Evolutionary conservation across 2,113 vertebrate genomes (phyloP).

Genomic region (Empidonax traillii): DNA sequence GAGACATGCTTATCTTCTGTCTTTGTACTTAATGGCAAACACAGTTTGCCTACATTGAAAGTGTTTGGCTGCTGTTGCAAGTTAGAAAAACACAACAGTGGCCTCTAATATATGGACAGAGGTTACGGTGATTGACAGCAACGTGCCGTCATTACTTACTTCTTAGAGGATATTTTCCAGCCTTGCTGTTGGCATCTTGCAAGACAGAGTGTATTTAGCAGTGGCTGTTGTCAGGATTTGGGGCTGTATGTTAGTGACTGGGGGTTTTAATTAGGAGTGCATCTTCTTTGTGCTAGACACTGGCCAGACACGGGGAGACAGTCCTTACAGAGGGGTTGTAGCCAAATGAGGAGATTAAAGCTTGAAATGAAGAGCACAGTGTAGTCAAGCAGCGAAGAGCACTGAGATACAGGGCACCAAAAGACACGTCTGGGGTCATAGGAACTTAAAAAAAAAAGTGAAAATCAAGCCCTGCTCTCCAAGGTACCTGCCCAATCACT

Average conservation of each 20-base stretch:
- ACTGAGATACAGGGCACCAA: not conserved
- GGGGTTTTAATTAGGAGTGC: not conserved
- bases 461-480: not conserved
- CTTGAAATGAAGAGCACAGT: not conserved
- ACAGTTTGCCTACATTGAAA: not conserved
- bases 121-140: not conserved
- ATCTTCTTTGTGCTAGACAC: not conserved
- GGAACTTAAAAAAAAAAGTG: not conserved
- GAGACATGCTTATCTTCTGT: not conserved
- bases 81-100: not conserved
- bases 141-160: rapidly evolving
- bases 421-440: rapidly evolving
- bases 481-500: not conserved
- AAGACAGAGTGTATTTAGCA: not conserved
- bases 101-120: not conserved
- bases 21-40: not conserved
- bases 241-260: not conserved
- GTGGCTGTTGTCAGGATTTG: not conserved
- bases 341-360: not conserved
- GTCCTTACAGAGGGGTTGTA: not conserved
- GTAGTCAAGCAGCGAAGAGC: not conserved
- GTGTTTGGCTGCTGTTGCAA: not conserved
- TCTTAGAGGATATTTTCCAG: not conserved
- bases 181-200: not conserved
- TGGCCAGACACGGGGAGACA: rapidly evolving